A percentile compares a stretch with the other conserved stretches of the same genome.
Evolutionary conservation across 2,797 vertebrate genomes (phyloP).

Genomic region (Mormyrops attenuatus): DNA sequence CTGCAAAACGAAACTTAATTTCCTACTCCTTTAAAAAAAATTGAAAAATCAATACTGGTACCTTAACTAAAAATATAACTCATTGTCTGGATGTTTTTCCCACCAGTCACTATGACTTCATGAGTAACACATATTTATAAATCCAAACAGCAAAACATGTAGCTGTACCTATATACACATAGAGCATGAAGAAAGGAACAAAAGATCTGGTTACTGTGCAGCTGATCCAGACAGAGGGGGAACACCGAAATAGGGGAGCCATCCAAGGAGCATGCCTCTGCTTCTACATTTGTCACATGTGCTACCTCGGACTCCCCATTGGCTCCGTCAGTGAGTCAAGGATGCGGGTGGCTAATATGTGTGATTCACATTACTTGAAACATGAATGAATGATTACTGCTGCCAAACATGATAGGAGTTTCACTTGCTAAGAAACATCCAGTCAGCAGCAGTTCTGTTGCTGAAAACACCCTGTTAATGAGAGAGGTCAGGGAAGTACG

Average conservation of each 20-base stretch:
- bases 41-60: neutral
- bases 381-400: neutral
- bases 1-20: neutral
- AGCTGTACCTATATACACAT: neutral
- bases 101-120: neutral
- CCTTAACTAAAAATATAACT: neutral
- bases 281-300: neutral
- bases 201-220: neutral
- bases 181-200: neutral
- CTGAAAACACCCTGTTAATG: neutral
- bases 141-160: neutral
- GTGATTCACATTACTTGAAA: neutral
- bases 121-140: neutral
- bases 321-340: neutral
- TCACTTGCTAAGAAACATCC: neutral
- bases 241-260: neutral
- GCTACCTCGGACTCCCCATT: neutral
- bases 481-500: neutral
- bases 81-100: neutral
- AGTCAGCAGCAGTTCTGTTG: neutral
- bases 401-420: neutral
- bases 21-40: neutral
- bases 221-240: neutral
- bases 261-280: neutral
- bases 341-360: neutral